A percentile compares a stretch with the other conserved stretches of the same genome.
These are phyloP conservation scores for Hydra vulgaris DNA, from an alignment of 30 jellyfish, hydroid and myxozoan species.

Conservation along the genomic window DNA sequence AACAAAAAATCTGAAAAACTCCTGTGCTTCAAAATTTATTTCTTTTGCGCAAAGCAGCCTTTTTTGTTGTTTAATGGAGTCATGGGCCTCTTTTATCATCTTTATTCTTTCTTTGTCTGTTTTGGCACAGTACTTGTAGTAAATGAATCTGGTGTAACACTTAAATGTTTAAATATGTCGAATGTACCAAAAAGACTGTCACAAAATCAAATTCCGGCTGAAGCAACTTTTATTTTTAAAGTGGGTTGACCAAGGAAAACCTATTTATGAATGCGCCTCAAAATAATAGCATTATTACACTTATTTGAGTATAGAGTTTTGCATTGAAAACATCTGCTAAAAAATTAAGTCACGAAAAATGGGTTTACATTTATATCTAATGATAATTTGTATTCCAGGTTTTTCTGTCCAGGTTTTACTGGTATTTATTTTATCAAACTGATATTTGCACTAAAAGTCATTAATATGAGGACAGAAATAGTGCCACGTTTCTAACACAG, in stretches of 20 bases:
- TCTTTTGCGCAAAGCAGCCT: background rate
- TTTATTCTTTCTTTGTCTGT: background rate
- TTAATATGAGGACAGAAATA: constrained; percentile 9
- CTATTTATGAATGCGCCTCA: constrained; percentile 18
- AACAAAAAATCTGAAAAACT: background rate
- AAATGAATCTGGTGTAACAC: background rate
- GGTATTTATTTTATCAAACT: background rate
- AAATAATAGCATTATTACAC: constrained; percentile 15
- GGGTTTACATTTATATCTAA: constrained; percentile 2
- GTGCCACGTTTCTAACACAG: background rate
- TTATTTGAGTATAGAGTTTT: constrained; percentile 18
- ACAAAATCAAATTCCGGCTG: background rate
- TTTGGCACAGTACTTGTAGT: background rate
- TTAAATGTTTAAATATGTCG: background rate
- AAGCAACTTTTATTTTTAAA: background rate
- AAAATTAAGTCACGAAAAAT: background rate
- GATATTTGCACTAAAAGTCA: constrained; percentile 17
- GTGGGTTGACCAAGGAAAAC: background rate
- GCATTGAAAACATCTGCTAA: constrained; percentile 14
- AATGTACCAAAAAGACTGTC: background rate
- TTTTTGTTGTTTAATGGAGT: background rate
- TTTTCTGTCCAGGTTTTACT: background rate
- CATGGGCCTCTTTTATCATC: background rate
- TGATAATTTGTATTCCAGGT: constrained; percentile 8
- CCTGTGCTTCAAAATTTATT: background rate